These are phyloP conservation scores for Oriolus oriolus DNA, from an alignment of 2,113 vertebrate species.

Conservation along the genomic window DNA sequence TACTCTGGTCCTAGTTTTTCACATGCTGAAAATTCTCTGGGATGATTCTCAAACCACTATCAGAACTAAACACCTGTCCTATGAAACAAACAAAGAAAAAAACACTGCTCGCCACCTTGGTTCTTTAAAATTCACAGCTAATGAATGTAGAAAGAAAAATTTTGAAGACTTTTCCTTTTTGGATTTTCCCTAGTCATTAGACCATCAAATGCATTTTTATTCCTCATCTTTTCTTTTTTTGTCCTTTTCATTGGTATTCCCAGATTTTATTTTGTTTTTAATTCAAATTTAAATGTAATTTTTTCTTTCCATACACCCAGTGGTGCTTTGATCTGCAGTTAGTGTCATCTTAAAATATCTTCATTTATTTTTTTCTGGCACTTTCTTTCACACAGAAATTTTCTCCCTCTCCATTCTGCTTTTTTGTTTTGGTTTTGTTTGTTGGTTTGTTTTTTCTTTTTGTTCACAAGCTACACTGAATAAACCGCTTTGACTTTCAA, in stretches of 20 bases:
- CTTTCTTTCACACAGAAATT: not conserved
- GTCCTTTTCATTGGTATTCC: not conserved
- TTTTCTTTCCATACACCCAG: not conserved
- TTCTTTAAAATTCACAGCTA: not conserved
- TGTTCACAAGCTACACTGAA: not conserved
- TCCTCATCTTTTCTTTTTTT: not conserved
- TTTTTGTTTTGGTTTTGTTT: accelerated
- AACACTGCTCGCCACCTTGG: not conserved
- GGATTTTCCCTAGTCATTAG: not conserved
- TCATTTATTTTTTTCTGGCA: not conserved
- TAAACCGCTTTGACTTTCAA: not conserved
- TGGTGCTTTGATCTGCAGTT: not conserved
- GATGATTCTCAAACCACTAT: not conserved
- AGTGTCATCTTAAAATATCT: not conserved
- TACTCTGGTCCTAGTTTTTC: not conserved
- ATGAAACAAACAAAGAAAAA: not conserved
- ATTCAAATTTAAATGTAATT: not conserved
- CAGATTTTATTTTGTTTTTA: not conserved
- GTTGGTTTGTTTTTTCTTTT: not conserved
- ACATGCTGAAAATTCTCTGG: not conserved
- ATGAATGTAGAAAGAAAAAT: not conserved
- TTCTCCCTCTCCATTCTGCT: not conserved
- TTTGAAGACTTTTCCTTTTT: not conserved
- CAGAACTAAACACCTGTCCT: not conserved
- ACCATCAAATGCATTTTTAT: not conserved